These are phyloP conservation scores for Balaeniceps rex DNA, from an alignment of 2,113 vertebrate species.

Conservation along the genomic window DNA sequence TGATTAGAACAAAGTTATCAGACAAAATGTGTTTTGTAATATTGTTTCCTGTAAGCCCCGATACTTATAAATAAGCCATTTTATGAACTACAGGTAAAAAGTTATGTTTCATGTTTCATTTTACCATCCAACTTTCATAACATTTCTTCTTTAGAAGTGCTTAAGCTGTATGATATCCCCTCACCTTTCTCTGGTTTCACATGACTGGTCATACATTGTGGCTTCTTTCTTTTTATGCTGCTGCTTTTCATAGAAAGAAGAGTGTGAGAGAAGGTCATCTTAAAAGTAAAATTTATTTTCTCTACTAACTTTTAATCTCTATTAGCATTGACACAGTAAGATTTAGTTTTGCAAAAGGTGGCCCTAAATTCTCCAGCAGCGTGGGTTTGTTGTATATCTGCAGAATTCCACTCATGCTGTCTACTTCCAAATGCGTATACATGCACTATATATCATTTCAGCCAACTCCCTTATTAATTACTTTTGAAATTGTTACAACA, in stretches of 20 bases:
- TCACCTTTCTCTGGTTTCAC: not conserved
- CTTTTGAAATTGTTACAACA: not conserved
- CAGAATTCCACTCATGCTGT: not conserved
- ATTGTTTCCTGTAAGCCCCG: not conserved
- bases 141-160: not conserved
- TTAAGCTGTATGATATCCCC: not conserved
- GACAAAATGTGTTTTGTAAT: not conserved
- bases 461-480: not conserved
- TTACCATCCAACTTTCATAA: not conserved
- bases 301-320: not conserved
- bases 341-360: not conserved
- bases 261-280: not conserved
- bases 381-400: not conserved
- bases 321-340: not conserved
- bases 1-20: not conserved
- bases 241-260: not conserved
- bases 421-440: not conserved
- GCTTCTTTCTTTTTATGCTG: not conserved
- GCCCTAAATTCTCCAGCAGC: not conserved
- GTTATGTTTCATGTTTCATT: not conserved
- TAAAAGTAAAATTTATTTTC: not conserved
- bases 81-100: not conserved
- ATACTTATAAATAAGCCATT: not conserved
- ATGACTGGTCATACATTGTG: not conserved
- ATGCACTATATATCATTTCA: not conserved